phyloP scores from a whole-genome alignment of 2,113 vertebrate genomes.

The Erinaceus europaeus region DNA sequence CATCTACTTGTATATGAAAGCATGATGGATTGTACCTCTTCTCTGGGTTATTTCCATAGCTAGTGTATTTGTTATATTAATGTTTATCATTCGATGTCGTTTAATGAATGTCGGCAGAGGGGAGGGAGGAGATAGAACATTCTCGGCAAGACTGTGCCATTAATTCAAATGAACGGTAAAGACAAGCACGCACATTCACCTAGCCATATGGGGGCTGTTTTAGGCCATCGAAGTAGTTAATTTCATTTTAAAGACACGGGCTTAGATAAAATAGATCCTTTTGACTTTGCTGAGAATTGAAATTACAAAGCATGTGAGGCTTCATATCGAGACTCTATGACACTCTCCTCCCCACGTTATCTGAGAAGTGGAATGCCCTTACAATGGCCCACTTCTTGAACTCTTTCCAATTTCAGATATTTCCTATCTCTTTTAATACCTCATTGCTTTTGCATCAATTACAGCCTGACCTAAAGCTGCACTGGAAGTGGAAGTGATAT shows the following conservation, averaged over 20 bases:
- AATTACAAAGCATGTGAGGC: slow-evolving; percentile 59
- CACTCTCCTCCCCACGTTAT: slow-evolving; percentile 15
- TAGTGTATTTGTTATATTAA: slow-evolving; percentile 65
- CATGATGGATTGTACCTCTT: slow-evolving; percentile 47
- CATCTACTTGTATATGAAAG: slow-evolving; percentile 60
- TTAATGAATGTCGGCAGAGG: slow-evolving; percentile 46
- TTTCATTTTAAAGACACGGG: slow-evolving; percentile 63
- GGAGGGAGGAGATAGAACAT: slow-evolving; percentile 27
- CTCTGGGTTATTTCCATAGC: slow-evolving; percentile 52
- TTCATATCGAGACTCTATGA: slow-evolving; percentile 63
- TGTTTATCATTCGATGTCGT: slow-evolving; percentile 68
- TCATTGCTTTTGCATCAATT: slow-evolving; percentile 87
- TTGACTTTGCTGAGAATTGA: slow-evolving; percentile 52
- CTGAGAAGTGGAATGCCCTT: slow-evolving; percentile 63
- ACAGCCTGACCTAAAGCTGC: slow-evolving; percentile 82
- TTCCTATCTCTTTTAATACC: slow-evolving; percentile 83
- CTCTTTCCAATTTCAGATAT: slow-evolving; percentile 81
- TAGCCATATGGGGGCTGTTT: slow-evolving; percentile 48
- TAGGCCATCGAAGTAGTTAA: slow-evolving; percentile 45
- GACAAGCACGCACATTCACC: background rate
- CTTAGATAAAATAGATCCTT: slow-evolving; percentile 50
- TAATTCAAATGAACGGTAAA: slow-evolving; percentile 46
- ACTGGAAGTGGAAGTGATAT: slow-evolving; percentile 81
- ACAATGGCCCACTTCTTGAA: slow-evolving; percentile 78
- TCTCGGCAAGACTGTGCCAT: slow-evolving; percentile 29